Conservation (phyloP, 30 jellyfish, hydroid and myxozoan genomes). For the Pseudorhiza aurosa region DNA sequence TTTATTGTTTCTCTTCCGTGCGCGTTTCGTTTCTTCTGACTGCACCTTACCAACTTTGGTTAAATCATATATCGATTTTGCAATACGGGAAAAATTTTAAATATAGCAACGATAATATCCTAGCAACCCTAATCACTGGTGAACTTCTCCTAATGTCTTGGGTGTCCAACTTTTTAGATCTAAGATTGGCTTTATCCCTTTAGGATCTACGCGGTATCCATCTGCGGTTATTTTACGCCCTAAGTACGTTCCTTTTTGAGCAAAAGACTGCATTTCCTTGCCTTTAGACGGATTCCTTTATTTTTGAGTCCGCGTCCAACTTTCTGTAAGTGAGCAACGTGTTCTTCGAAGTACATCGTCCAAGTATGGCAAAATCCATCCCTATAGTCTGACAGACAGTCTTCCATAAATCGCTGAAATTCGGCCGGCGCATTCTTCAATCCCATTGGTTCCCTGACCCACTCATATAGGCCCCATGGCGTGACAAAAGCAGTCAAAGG, state of each 20-base stretch:
- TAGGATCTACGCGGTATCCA: constrained; percentile 25
- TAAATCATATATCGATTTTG: not conserved
- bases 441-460: constrained; percentile 75
- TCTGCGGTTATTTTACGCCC: constrained; percentile 33
- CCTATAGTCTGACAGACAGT: constrained; percentile 26
- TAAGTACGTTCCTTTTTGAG: constrained; percentile 21
- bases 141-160: too few species aligned
- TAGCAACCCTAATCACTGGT: too few species aligned
- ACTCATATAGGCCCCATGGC: constrained; percentile 73
- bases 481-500: constrained; percentile 55
- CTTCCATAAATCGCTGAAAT: constrained; percentile 72
- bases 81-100: too few species aligned
- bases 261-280: constrained; percentile 32
- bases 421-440: constrained; percentile 68
- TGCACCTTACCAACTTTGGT: not conserved
- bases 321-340: constrained; percentile 33
- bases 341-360: constrained; percentile 51
- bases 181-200: constrained; percentile 25
- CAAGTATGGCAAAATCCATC: constrained; percentile 60
- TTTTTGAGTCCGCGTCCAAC: constrained; percentile 12
- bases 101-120: too few species aligned
- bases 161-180: too few species aligned
- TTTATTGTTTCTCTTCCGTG: not conserved
- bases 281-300: constrained; percentile 34
- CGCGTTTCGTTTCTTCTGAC: too few species aligned